Base-by-base conservation (phyloP, 2,888 invertebrate genomes). In the Caenorhabditis macrosperma region DNA sequence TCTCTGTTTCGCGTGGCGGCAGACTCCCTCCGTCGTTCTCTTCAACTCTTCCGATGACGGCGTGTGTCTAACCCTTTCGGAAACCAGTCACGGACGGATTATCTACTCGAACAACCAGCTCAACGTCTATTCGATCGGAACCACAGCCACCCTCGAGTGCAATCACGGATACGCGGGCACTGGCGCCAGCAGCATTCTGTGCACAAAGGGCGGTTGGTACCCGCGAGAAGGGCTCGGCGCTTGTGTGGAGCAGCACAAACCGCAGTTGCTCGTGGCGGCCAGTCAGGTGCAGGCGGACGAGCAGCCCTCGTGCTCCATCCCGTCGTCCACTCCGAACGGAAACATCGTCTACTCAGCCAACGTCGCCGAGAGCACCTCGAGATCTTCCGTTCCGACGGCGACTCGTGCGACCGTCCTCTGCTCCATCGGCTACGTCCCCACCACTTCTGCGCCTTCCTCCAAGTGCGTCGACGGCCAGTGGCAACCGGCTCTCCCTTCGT, bases 141-240 rank as follows among this genome's bases (percentile, higher is more conserved):
- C 87, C 9, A 81, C 85, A 4, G 87, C 83, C 0, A 75, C 67
- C 0, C 64, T 88, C 0, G 52, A 76, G 10, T 88, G 88, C 71
- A 61, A 75, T 38, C 54, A 54, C 15, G 86, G 85, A 44, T 83
- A 28, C 33, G 72, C 35, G 1, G 64, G 61, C 3, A 55, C 44
- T 24, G 85, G 85, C 10, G 41, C 55, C 12, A 75, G 77, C 24
- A 72, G 46, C 26, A 35, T 80, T 9, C 28, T 82, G 38, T 85
- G 85, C 71, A 85, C 85, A n/a, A 68, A 78, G 33, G 48, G 38
- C 20, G 83, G 82, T 10, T 85, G 85, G 85, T 74, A 85, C 54
- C 85, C 85, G 12, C 78, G 48, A n/a, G 61, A 35, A 28, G 74
- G 66, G 20, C 59, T 80, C 15, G 80, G 77, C 6, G 33, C 33